A percentile compares a stretch with the other conserved stretches of the same genome.
Conservation (phyloP, 2,113 vertebrate genomes). For the Ammodytes marinus region DNA sequence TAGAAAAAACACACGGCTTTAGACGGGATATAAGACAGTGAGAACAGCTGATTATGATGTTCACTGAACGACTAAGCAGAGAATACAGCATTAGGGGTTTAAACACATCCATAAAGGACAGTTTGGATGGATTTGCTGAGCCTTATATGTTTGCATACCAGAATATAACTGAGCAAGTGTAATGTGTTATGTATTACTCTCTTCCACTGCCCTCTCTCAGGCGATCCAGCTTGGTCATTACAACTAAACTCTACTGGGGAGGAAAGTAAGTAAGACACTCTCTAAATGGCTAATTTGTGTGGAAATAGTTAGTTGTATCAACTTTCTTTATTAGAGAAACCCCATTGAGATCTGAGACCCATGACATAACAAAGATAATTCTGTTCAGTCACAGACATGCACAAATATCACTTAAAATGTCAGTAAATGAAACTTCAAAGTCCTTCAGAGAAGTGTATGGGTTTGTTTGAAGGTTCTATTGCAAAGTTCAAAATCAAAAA, state of each 20-base stretch:
- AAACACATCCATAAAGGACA: background rate
- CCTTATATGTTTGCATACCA: background rate
- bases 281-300: background rate
- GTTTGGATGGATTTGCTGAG: background rate
- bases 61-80: background rate
- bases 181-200: conserved; percentile 14
- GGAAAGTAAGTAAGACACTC: conserved; percentile 93
- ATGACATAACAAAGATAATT: background rate
- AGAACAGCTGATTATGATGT: background rate
- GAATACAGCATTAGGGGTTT: background rate
- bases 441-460: background rate
- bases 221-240: conserved; percentile 97
- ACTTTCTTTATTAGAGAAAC: background rate
- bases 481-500: background rate
- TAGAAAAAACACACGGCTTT: too few relatives aligned
- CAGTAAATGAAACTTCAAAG: background rate
- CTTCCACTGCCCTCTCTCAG: conserved; percentile 70
- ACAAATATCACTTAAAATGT: background rate
- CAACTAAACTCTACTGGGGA: conserved; percentile 99
- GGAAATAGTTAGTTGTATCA: too few relatives aligned
- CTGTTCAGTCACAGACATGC: background rate
- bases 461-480: too few relatives aligned
- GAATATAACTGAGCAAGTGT: background rate
- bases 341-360: background rate
- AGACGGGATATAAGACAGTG: background rate